Evolutionary conservation across 37 sponge, comb jelly and placozoan species (phyloP), one percentile per base, ranked within the genome.

Genomic region (Tethya wilhelma): DNA sequence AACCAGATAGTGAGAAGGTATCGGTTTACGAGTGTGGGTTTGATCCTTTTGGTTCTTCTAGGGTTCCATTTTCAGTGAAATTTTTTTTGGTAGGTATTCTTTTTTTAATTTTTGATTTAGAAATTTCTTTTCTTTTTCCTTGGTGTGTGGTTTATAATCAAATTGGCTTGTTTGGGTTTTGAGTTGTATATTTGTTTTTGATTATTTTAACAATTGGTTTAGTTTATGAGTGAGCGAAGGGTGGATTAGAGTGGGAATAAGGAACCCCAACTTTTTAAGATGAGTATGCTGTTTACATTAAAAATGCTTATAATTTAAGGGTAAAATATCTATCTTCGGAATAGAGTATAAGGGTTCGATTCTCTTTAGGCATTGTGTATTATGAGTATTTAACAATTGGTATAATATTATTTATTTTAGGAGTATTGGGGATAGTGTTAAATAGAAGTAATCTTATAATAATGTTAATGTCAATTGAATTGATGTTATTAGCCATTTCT

Each of bases 51-150:
- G 93, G 90, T 43, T 88, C 90, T n/a, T 79, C 93, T 38, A 73
- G 93, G 64, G 55, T 73, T 29, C 89, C 90, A 17, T 93, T 93
- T 93, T 93, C 93, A 34, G 93, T 93, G 56, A 78, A 79, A 56
- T 93, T 93, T 84, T 90, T 85, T 79, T 88, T 92, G 68, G 84
- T 92, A 29, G 93, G 93, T n/a, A 87, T 92, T 78, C 57, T 92
- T 12, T 92, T 92, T 87, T 49, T 92, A 49, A 72, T 92, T 70
- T 92, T 92, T 92, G 93, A 88, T 69, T 76, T 90, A 56, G 91
- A 90, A 73, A 85, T 90, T 33, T 85, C 86, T 45, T 85, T 74
- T 86, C 68, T 90, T 74, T 90, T 90, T 59, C 81, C 81, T 34
- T 80, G 69, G 29, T 44, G 81, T 67, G 71, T 80, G 19, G 64